Evolutionary conservation across 2,113 vertebrate genomes (phyloP).

Genomic region (Sorex fumeus): DNA sequence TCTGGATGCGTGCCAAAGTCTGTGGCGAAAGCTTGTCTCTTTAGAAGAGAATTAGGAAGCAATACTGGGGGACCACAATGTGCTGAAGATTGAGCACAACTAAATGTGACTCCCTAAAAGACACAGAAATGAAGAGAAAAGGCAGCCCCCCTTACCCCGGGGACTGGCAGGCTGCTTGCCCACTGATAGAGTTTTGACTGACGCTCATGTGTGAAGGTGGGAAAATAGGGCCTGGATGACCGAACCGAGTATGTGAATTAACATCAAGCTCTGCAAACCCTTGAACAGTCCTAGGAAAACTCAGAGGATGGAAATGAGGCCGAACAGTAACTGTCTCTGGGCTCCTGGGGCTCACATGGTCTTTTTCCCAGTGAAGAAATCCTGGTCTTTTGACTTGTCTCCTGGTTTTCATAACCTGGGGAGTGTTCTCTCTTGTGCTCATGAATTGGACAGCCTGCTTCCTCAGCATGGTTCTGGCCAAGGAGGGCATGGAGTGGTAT

Average conservation of each 20-base stretch:
- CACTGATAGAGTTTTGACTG: neutral
- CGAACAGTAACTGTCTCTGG: neutral
- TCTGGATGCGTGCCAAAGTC: no score
- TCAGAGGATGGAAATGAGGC: neutral
- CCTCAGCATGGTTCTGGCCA: neutral
- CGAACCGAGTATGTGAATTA: neutral
- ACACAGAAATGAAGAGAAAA: no score
- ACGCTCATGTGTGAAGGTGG: neutral
- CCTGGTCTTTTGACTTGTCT: no score
- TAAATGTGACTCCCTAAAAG: no score
- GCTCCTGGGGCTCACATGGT: neutral
- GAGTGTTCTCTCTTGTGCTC: neutral
- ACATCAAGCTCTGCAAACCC: neutral
- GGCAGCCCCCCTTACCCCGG: no score
- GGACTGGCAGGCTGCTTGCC: neutral
- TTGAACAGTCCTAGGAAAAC: neutral
- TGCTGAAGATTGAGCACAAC: neutral
- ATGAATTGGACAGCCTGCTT: neutral
- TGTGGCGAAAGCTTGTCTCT: neutral
- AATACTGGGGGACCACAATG: no score
- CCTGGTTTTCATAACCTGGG: neutral
- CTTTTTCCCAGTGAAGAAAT: neutral
- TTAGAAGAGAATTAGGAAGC: neutral
- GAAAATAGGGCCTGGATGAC: neutral
- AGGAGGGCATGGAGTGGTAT: neutral